phyloP scores from a whole-genome alignment of 1,140 invertebrate genomes.

The Yoshiicerus persimilis region DNA sequence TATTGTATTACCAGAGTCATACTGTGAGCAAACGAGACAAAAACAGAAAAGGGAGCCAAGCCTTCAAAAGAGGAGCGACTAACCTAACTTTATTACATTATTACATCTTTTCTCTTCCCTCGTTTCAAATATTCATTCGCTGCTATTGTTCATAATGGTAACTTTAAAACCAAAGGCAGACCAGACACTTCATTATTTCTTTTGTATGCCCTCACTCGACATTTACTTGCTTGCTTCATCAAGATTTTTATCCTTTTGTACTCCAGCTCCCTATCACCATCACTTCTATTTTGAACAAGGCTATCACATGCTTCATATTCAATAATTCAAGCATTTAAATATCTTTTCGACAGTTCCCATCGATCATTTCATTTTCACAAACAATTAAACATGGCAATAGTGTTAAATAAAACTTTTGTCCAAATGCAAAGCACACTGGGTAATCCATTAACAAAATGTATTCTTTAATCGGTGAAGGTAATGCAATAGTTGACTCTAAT shows the following conservation, averaged over 20 bases:
- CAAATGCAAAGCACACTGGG: too few species aligned
- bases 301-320: too few species aligned
- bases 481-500: background rate
- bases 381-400: too few species aligned
- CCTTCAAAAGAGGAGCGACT: background rate
- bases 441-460: too few species aligned
- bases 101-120: background rate
- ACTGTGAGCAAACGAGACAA: background rate
- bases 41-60: background rate
- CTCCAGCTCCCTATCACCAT: background rate
- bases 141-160: background rate
- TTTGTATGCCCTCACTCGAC: too few species aligned
- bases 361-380: too few species aligned
- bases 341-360: too few species aligned
- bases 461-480: background rate
- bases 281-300: too few species aligned
- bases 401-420: too few species aligned
- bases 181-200: background rate
- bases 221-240: background rate
- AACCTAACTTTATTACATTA: slow-evolving; percentile 2
- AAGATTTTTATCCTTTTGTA: background rate
- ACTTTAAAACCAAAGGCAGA: background rate
- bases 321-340: too few species aligned
- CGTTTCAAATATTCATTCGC: background rate
- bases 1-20: background rate